Base-by-base conservation (phyloP, 2,888 invertebrate species). In the Panopea generosa region DNA sequence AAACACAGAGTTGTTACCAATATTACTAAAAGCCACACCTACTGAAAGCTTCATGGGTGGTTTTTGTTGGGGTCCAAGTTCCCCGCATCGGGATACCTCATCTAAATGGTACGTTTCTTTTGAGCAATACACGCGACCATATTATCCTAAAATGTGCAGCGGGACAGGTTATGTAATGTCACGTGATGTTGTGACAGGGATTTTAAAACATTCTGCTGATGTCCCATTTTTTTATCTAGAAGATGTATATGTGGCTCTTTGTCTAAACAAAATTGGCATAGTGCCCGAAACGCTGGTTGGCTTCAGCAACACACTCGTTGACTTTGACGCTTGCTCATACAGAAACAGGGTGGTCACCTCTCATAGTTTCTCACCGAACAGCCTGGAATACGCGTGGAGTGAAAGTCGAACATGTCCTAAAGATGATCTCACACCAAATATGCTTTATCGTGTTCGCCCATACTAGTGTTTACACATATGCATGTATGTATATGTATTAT, bases 211-310 rank as follows among this genome's bases (percentile, higher is more conserved):
- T 0, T 86, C 87, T 0, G 59, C 49, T 45, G 82, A 85, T 56
- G 79, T 89, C 52, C 88, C 88, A 20, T 89, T 86, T 63, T 88
- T 89, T 59, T 83, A 88, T 61, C 53, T 89, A 20, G 89, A 89
- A 56, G 89, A 89, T 69, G 88, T 89, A 1, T 89, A 87, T 52
- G 65, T 88, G 0, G 85, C 88, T 1, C 18, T 89, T 40, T 88
- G 88, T 76, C 47, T 85, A 18, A 72, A 85, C 45, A 78, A 79
- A 50, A 45, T 84, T 1, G 74, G 82, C 0, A 45, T 87, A 4
- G 33, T 56, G 33, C 87, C 87, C 0, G 43, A 80, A 0, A 59
- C 74, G 22, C 45, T 89, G 3, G 26, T 52, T 7, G 87, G 87
- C 11, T 89, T 89, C 66, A 69, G 50, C 55, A 86, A 89, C 55